phyloP scores from a whole-genome alignment of 2,888 invertebrate species.

The Nycteola revayana region DNA sequence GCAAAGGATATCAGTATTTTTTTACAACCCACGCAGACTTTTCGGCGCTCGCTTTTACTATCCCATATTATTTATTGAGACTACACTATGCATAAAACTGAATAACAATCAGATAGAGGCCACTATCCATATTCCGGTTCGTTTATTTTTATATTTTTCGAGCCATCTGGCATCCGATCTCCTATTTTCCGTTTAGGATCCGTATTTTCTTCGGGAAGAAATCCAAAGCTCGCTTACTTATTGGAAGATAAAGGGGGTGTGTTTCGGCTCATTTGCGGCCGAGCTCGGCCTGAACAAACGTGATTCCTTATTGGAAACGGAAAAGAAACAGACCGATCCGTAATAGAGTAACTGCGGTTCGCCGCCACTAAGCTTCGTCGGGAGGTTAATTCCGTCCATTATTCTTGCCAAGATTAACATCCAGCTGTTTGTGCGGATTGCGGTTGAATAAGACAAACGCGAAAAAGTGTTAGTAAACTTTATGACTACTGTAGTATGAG shows the following conservation, averaged over 20 bases:
- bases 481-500: constrained; percentile 14
- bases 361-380: constrained; percentile 39
- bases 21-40: constrained; percentile 45
- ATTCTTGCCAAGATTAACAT: constrained; percentile 50
- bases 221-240: constrained; percentile 69
- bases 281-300: constrained; percentile 65
- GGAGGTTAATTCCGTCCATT: constrained; percentile 51
- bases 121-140: constrained; percentile 64
- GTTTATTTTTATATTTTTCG: constrained; percentile 72
- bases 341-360: constrained; percentile 56
- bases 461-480: constrained; percentile 17
- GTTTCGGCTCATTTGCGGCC: constrained; percentile 77
- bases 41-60: constrained; percentile 46
- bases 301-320: constrained; percentile 71
- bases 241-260: constrained; percentile 74
- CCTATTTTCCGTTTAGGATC: constrained; percentile 52
- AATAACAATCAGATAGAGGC: constrained; percentile 61
- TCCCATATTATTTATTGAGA: constrained; percentile 56
- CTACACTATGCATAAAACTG: constrained; percentile 55
- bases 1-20: constrained; percentile 40
- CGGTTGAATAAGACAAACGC: constrained; percentile 27
- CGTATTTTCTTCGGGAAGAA: constrained; percentile 49
- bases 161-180: constrained; percentile 66
- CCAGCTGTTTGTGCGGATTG: constrained; percentile 27
- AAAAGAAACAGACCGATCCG: constrained; percentile 52